Percentiles rank a stretch among this genome's conserved stretches.
These are phyloP conservation scores for Neuroterus valhalla DNA, from an alignment of 1,140 invertebrate genomes.

Conservation along the genomic window DNA sequence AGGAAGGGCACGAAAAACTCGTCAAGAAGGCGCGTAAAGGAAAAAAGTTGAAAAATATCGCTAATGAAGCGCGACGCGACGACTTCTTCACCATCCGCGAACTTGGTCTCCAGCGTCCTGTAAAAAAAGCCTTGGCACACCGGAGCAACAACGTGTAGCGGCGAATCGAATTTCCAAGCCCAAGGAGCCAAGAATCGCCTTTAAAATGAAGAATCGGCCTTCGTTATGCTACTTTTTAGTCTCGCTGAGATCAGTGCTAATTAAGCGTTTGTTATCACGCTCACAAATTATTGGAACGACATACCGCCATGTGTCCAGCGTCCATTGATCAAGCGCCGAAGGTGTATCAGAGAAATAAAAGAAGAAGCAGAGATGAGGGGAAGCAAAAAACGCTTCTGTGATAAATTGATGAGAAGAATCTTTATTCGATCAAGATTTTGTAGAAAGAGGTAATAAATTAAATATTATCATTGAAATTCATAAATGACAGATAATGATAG, in stretches of 20 bases:
- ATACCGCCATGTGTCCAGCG: constrained; percentile 22
- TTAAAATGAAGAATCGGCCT: constrained; percentile 49
- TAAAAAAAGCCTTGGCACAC: constrained; percentile 57
- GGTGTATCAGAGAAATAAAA: background rate
- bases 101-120: constrained; percentile 54
- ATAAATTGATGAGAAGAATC: background rate
- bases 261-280: constrained; percentile 39
- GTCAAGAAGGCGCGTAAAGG: constrained; percentile 49
- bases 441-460: no score
- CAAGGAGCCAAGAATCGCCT: constrained; percentile 43
- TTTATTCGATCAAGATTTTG: constrained; percentile 9
- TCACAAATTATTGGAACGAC: constrained; percentile 35
- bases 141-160: constrained; percentile 50
- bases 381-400: no score
- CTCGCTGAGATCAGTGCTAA: constrained; percentile 35
- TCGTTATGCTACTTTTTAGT: constrained; percentile 48
- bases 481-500: no score
- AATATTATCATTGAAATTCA: no score
- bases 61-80: constrained; percentile 68
- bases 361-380: no score
- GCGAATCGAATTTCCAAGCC: constrained; percentile 58
- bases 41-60: constrained; percentile 57
- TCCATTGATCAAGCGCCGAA: background rate
- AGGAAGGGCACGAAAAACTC: constrained; percentile 54
- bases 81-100: constrained; percentile 60